These are phyloP conservation scores for Helicoverpa armigera DNA, from an alignment of 1,140 invertebrate species.

Conservation along the genomic window DNA sequence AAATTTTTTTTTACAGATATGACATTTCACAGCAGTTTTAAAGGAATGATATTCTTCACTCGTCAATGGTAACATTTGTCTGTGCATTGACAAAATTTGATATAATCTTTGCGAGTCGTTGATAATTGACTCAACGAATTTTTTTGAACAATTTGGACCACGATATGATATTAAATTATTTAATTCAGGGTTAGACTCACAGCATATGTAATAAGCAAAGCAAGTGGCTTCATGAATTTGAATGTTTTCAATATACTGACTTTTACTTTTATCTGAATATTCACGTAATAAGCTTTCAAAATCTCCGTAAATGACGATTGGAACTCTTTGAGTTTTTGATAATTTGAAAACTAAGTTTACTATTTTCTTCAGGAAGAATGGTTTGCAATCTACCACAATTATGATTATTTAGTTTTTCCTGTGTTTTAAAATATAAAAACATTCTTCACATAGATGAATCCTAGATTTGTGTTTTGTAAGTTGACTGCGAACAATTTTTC, in stretches of 20 bases:
- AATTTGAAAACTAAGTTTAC: not conserved
- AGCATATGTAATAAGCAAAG: not conserved
- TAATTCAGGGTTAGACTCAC: no score
- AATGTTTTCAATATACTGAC: not conserved
- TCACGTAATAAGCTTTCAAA: not conserved
- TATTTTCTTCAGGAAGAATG: not conserved
- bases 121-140: no score
- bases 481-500: not conserved
- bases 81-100: no score
- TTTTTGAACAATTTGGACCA: no score
- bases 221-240: not conserved
- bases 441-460: not conserved
- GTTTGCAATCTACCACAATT: not conserved
- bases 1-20: no score
- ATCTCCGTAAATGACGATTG: not conserved
- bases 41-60: no score
- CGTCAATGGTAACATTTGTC: no score
- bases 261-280: not conserved
- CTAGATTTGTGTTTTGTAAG: conserved; percentile 5
- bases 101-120: no score
- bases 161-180: no score
- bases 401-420: not conserved
- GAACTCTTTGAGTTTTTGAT: not conserved
- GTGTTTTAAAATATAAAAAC: not conserved
- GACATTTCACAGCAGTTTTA: no score